Evolutionary conservation across 2,797 vertebrate genomes (phyloP).

Genomic region (Rhinichthys osculus): DNA sequence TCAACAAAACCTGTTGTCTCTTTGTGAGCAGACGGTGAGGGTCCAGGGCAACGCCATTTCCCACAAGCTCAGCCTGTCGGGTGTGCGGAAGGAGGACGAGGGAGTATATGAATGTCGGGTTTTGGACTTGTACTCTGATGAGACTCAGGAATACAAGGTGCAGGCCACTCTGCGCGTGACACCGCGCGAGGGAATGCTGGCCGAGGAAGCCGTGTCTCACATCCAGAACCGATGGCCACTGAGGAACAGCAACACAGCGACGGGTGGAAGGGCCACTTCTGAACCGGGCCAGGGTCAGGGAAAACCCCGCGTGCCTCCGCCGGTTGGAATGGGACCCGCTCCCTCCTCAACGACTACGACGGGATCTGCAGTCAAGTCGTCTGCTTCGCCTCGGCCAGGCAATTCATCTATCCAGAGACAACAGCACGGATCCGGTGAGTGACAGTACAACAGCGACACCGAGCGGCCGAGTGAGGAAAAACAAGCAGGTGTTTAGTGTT

Average conservation of each 20-base stretch:
- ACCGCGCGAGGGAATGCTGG: constrained; percentile 85
- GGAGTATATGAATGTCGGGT: constrained; percentile 94
- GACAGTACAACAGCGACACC: constrained; percentile 70
- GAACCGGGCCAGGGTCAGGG: constrained; percentile 70
- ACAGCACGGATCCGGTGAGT: constrained; percentile 86
- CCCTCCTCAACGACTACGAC: constrained; percentile 68
- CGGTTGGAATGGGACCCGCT: constrained; percentile 66
- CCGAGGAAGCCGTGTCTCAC: constrained; percentile 91
- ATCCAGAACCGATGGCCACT: constrained; percentile 88
- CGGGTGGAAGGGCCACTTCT: constrained; percentile 69
- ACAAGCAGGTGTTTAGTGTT: not conserved
- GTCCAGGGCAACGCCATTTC: constrained; percentile 95
- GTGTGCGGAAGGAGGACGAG: constrained; percentile 87
- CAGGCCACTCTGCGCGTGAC: constrained; percentile 85
- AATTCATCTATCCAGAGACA: constrained; percentile 83
- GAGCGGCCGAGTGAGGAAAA: constrained; percentile 41
- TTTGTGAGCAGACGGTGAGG: constrained; percentile 85
- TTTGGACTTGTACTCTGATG: constrained; percentile 88
- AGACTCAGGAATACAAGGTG: constrained; percentile 88
- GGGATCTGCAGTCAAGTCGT: constrained; percentile 73
- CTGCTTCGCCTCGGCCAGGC: constrained; percentile 80
- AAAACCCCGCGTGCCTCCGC: constrained; percentile 68
- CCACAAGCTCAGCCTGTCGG: constrained; percentile 89
- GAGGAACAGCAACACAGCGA: constrained; percentile 73
- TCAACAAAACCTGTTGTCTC: constrained; percentile 16